Evolutionary conservation across 2,888 invertebrate genomes (phyloP), one percentile per base, ranked within the genome.

Genomic region (Mythimna lalbum): DNA sequence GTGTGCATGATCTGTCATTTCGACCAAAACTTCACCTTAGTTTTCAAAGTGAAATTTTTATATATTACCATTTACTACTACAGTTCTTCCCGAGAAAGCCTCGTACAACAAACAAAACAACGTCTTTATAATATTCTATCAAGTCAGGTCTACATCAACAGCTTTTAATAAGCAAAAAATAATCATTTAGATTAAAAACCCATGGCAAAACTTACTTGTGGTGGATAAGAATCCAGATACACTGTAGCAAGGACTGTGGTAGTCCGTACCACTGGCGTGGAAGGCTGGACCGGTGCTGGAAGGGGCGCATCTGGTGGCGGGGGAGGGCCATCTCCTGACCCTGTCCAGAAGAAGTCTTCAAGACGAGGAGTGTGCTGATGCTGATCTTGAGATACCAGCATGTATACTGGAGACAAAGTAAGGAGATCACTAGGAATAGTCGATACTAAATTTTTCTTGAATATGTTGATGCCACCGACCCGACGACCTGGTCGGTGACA

Each of bases 331-430:
- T 98, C 98, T 0, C 98, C 98, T 0, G 98, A 98, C 0, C 98
- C 98, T 0, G 98, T 98, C 98, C 98, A 98, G 91, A 98, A 98
- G 93, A 98, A 98, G 91, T 98, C 98, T 87, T 98, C 98, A 69
- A 98, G 93, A 56, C 97, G 97, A 23, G 95, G 96, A n/a, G 96
- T 96, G 19, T 81, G 90, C 39, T 93, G 91, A 55, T 95, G 94
- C 77, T 95, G 94, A 73, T 94, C 93, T 17, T 92, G 91, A 2
- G 95, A 94, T 50, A 95, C 92, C 83, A 95, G 78, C 91, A 94
- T 89, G 80, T 92, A 93, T 78, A 95, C 96, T 96, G 88, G 0
- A 53, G 36, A 57, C 1, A 23, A 6, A 49, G 9, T 2, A 23
- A 49, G n/a, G 12, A 55, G 9, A 23, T 31, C 1, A 47, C 5